These are phyloP conservation scores for Mesoligia furuncula DNA, from an alignment of 2,888 invertebrate species.

Conservation along the genomic window DNA sequence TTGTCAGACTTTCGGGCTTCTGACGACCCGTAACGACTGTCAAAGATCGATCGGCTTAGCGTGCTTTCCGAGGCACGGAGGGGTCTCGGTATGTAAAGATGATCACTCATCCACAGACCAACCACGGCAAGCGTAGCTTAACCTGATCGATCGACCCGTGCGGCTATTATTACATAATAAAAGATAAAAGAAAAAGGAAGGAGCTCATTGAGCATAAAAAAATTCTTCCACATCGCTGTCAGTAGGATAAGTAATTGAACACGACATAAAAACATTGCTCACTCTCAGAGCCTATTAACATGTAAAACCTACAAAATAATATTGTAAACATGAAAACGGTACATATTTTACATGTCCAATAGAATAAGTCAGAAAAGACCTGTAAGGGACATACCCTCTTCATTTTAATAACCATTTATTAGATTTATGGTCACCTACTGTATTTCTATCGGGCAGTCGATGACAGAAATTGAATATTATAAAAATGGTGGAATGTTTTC, in stretches of 20 bases:
- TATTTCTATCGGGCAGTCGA: conserved; percentile 71
- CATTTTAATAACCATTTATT: conserved; percentile 82
- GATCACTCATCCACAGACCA: too few species aligned
- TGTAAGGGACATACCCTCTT: conserved; percentile 76
- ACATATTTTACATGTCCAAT: conserved; percentile 69
- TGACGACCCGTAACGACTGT: too few species aligned
- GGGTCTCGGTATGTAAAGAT: too few species aligned
- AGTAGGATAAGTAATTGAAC: neutral
- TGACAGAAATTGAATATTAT: conserved; percentile 78
- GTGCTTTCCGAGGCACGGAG: too few species aligned
- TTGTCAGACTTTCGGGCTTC: too few species aligned
- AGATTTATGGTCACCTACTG: conserved; percentile 78
- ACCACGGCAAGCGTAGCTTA: neutral
- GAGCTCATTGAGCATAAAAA: neutral
- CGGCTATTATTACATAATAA: neutral
- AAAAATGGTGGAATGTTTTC: conserved; percentile 55
- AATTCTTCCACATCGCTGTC: neutral
- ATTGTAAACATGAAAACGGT: conserved; percentile 59
- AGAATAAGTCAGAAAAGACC: conserved; percentile 71
- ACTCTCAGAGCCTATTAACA: conserved; percentile 33
- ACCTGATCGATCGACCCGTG: neutral
- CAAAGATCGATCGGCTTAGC: too few species aligned
- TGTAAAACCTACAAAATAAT: conserved; percentile 50
- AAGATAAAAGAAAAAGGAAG: neutral
- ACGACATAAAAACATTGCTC: conserved; percentile 18